Base-by-base conservation (phyloP, 2,113 vertebrate species). In the Gulo gulo region DNA sequence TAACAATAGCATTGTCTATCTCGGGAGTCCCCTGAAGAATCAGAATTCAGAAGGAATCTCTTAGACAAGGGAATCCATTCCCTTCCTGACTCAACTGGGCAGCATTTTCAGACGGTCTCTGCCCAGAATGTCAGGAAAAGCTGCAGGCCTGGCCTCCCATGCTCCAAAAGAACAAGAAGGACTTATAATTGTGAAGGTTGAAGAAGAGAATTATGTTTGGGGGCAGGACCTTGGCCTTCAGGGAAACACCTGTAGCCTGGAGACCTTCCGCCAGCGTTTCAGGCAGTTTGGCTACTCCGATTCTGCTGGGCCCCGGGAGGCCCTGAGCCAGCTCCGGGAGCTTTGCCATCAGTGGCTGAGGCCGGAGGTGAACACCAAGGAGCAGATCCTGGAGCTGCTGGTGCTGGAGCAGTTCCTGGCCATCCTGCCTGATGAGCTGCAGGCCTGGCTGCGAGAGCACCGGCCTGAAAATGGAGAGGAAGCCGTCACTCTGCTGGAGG, bases 351-450 rank as follows among this genome's bases (percentile, higher is more conserved):
- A 71, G 57, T 98, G 98, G 95, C 94, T 98, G 50, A 97, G 96
- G 78, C 98, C 98, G 0, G 97, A 98, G 91, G 79, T 59, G 34
- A 91, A 80, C 84, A 95, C 90, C 92, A 98, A 97, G 76, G 94
- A 97, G 69, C 97, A 97, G 90, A 97, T 98, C 24, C 59, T 98
- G 74, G 98, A 97, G 78, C 59, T 98, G 86, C 86, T 98, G 76
- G 97, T 97, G 55, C 90, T 98, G 79, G 98, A 98, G 85, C 98
- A 98, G 95, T 98, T 98, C 73, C 50, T 98, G 96, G 96, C 97
- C 83, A 96, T 98, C 69, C 88, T 98, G 50, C 97, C 97, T 0
- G n/a, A 87, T 29, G 95, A 97, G 74, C 94, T 98, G 76, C 91
- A 96, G 93, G 67, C 71, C 81, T 98, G 96, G 81, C 88, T 98